Evolutionary conservation across 2,888 invertebrate species (phyloP).

Genomic region (Penaeus monodon): DNA sequence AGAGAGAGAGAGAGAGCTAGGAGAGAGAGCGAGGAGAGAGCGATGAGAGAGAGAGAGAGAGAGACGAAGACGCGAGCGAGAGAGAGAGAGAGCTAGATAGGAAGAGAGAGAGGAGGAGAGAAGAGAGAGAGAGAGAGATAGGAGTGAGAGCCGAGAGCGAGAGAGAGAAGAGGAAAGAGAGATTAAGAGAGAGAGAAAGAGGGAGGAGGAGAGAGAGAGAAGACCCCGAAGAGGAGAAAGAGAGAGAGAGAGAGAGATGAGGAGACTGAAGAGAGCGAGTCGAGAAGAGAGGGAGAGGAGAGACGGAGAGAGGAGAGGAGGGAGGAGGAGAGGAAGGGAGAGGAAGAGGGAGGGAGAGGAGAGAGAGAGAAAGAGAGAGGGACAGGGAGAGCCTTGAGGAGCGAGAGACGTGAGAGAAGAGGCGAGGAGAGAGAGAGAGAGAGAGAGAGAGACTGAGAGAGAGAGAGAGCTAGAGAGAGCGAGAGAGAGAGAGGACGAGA

Average conservation of each 20-base stretch:
- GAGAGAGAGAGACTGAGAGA: slow-evolving; percentile 21
- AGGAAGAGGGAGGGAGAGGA: background rate
- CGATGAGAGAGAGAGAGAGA: no score
- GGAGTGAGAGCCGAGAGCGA: no score
- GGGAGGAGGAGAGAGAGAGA: background rate
- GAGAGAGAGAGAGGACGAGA: background rate
- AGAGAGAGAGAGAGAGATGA: background rate
- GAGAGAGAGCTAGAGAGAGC: slow-evolving; percentile 21
- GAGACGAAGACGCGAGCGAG: background rate
- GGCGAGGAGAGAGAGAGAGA: background rate
- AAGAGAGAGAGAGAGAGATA: no score
- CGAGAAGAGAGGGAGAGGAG: background rate
- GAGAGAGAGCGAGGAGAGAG: no score
- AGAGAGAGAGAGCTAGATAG: no score
- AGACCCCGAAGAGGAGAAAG: background rate
- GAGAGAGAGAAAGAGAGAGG: no score
- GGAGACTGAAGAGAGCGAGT: no score
- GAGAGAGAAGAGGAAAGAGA: no score
- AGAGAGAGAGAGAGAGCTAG: fast-evolving
- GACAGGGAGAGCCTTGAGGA: no score
- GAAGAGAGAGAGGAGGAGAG: no score
- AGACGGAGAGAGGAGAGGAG: slow-evolving; percentile 1
- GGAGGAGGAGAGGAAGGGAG: slow-evolving; percentile 26
- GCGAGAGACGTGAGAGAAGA: no score
- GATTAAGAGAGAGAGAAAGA: no score